Percentiles rank a stretch among this genome's conserved stretches.
Evolutionary conservation across 2,888 invertebrate genomes (phyloP).

Genomic region (Zygothrica quintamaculata): DNA sequence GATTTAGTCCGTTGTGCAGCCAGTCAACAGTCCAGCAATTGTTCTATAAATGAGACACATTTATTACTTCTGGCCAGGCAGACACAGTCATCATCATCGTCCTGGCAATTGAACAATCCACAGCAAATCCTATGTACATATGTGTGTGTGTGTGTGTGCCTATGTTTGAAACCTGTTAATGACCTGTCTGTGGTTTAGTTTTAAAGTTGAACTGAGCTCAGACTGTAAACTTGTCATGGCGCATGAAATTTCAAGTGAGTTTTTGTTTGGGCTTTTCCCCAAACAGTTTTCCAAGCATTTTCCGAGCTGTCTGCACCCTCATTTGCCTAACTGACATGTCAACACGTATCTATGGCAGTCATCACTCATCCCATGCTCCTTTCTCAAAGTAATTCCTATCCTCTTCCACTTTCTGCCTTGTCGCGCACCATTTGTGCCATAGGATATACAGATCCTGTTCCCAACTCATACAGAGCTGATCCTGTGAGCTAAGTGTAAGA

Average conservation of each 20-base stretch:
- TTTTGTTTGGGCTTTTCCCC: conserved; percentile 6
- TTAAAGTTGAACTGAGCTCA: conserved; percentile 35
- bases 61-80: conserved; percentile 45
- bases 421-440: conserved; percentile 38
- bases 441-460: conserved; percentile 32
- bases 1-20: conserved; percentile 41
- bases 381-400: not conserved
- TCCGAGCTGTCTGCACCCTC: conserved; percentile 70
- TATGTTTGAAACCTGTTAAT: conserved; percentile 51
- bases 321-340: conserved; percentile 78
- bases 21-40: conserved; percentile 42
- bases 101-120: conserved; percentile 44
- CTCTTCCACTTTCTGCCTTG: conserved; percentile 1
- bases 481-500: conserved; percentile 37
- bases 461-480: conserved; percentile 53
- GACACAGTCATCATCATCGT: conserved; percentile 2
- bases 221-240: conserved; percentile 19
- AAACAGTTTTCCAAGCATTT: not conserved
- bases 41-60: conserved; percentile 62
- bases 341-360: conserved; percentile 63
- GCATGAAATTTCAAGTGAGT: conserved; percentile 32
- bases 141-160: not conserved
- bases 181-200: conserved; percentile 55
- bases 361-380: conserved; percentile 32
- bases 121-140: not conserved